phyloP scores from a whole-genome alignment of 2,797 vertebrate genomes.

The Muscicapa comitata region DNA sequence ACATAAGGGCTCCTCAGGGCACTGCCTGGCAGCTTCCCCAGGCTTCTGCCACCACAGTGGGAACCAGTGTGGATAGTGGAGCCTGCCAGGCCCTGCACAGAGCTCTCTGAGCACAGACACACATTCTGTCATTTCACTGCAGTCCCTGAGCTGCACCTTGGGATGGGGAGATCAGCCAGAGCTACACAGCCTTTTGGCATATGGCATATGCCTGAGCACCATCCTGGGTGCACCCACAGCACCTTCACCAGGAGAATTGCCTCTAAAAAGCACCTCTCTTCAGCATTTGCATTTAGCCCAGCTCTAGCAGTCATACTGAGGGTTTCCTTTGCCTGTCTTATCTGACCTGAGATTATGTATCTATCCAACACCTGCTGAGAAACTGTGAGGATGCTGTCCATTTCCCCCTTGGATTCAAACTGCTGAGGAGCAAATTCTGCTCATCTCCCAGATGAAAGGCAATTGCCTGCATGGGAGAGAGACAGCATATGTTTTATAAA shows the following conservation, averaged over 20 bases:
- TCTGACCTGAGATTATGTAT: background rate
- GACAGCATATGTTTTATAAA: background rate
- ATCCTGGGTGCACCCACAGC: background rate
- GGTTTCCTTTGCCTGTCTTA: background rate
- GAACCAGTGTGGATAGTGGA: background rate
- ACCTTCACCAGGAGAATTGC: background rate
- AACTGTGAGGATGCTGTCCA: background rate
- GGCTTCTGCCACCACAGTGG: background rate
- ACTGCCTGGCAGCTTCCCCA: background rate
- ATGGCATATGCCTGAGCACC: background rate
- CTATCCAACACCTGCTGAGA: background rate
- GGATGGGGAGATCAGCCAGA: rapidly evolving
- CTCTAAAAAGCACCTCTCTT: background rate
- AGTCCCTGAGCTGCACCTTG: background rate
- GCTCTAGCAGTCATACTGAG: background rate
- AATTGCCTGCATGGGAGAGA: background rate
- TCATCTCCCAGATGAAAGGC: background rate
- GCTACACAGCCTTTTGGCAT: background rate
- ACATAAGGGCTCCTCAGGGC: background rate
- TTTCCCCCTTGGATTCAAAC: background rate
- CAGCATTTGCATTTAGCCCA: background rate
- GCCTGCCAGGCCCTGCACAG: background rate
- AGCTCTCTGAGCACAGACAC: background rate
- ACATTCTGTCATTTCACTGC: background rate
- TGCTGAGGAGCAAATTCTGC: background rate